Base-by-base conservation (phyloP, 2,888 invertebrate genomes). In the Leptarthrus brevirostris region DNA sequence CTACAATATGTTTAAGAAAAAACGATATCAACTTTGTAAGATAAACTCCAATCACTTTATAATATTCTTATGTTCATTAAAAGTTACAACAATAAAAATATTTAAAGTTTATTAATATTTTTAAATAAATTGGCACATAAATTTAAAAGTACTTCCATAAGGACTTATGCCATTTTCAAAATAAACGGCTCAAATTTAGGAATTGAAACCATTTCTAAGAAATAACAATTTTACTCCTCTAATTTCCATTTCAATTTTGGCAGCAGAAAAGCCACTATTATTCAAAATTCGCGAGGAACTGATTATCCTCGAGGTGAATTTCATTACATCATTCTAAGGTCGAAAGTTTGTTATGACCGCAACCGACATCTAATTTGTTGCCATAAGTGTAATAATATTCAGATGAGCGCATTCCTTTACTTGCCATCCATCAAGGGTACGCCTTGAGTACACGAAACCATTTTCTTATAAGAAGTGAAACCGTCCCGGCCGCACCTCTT, bases 321-420 rank as follows among this genome's bases (percentile, higher is more conserved):
- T 64, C 64, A 44, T 64, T 44, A 64, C 64, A 61, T 36, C 24
- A 22, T 34, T 64, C 44, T 64, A 22, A 44, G 64, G 64, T 64
- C 64, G 24, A 64, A 64, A 64, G 64, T 64, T 64, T 64, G 44
- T 47, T 44, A 64, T 40, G 64, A 47, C 64, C 64, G 64, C 64
- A 64, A 64, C 64, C 64, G 64, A 64, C 64, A 44, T 64, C 64
- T 64, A 64, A 64, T 64, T 64, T 64, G 44, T 64, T 64, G 24
- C 64, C 64, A 44, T 64, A 64, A 64, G 64, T 64, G 64, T 64
- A 64, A 64, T 64, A 64, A 64, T 64, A 64, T 64, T 64, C 64
- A 64, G 64, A 64, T 64, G 64, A 64, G 64, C 44, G 64, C 44
- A 64, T 64, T 64, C 47, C 64, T 40, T 20, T 16, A 16, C 47